Base-by-base conservation (phyloP, 2,113 vertebrate species). In the Cranoglanis bouderius region DNA sequence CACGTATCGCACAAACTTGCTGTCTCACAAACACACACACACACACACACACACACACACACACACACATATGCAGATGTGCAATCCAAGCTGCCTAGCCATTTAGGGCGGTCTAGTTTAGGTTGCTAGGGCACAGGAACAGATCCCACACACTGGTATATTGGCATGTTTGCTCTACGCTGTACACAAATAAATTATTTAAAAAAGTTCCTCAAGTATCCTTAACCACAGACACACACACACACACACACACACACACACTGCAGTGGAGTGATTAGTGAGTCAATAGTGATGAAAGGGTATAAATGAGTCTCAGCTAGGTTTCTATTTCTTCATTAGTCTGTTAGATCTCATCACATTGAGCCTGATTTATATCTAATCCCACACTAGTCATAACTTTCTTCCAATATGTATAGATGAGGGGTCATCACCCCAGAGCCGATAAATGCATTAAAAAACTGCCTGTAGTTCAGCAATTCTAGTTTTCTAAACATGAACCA, bases 241-340 rank as follows among this genome's bases (percentile, higher is more conserved):
- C 46, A 43, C 40, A 43, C 40, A 43, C 40, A 43, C 40, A 43
- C 40, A 43, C 2, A 43, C 40, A 43, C 40, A 49, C 1, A 59
- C 85, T 80, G 14, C 49, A 51, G 32, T 29, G 18, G 81, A 82
- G 49, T 38, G 14, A 59, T 55, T 77, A 38, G 67, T 74, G 10
- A 49, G 49, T 53, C 65, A 1, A 32, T 26, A 40, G 59, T 63
- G 65, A 63, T 87, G 63, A 75, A 59, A 84, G 80, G 46, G 63
- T 40, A 53, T 78, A 59, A 87, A 80, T 46, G 40, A 87, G 85
- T 65, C 72, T 35, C 51, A 46, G 85, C 40, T 51, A 43, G 18
- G 57, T 35, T 87, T 49, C 85, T 87, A 12, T 51, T 63, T 78
- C 74, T 65, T 80, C 32, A 49, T 87, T 78, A 86, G 55, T 21